Conservation (phyloP, 2,797 vertebrate species). For the Manis javanica region DNA sequence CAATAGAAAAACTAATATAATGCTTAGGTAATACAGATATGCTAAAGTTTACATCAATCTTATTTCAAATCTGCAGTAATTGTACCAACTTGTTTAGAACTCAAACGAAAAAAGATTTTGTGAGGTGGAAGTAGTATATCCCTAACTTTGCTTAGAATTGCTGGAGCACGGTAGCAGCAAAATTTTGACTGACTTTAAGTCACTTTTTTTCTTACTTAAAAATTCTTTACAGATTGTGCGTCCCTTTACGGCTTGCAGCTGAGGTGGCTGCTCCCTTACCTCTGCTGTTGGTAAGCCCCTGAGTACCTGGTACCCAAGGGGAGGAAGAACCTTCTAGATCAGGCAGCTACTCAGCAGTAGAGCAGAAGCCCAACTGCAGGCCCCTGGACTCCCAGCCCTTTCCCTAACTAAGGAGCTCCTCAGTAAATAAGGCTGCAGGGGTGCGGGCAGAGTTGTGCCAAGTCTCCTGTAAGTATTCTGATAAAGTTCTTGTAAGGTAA, state of each 20-base stretch:
- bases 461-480: background rate
- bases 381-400: background rate
- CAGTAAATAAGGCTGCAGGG: background rate
- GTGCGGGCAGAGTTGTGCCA: background rate
- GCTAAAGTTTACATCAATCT: background rate
- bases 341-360: background rate
- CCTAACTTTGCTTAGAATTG: background rate
- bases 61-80: background rate
- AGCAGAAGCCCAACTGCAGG: background rate
- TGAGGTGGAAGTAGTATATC: background rate
- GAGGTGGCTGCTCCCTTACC: background rate
- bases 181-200: background rate
- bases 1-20: background rate
- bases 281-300: background rate
- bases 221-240: background rate
- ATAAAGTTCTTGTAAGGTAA: conserved; percentile 2
- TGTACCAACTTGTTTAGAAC: background rate
- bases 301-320: background rate
- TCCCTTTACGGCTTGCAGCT: background rate
- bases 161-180: background rate
- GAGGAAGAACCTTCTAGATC: background rate
- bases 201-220: background rate
- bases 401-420: background rate
- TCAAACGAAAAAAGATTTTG: background rate
- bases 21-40: background rate